Evolutionary conservation across 2,113 vertebrate genomes (phyloP).

Genomic region (Catharus bicknelli): DNA sequence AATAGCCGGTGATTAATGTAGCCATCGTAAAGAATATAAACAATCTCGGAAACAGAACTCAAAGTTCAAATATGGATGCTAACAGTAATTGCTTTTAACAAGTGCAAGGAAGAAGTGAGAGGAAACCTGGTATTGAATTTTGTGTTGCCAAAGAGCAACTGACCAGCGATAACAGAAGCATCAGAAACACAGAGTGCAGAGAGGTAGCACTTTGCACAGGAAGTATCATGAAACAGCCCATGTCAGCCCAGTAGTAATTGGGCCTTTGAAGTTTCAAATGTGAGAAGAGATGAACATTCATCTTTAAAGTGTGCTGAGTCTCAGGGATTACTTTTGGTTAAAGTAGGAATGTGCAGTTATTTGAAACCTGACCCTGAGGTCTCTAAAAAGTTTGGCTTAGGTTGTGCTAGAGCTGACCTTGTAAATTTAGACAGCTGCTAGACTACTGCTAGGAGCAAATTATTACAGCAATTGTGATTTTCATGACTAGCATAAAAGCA

Average conservation of each 20-base stretch:
- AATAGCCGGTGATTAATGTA: conserved; percentile 61
- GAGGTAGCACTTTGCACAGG: conserved; percentile 65
- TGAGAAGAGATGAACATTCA: conserved; percentile 73
- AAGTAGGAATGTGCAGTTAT: conserved; percentile 75
- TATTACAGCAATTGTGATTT: conserved; percentile 66
- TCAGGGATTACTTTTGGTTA: conserved; percentile 74
- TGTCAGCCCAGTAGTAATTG: conserved; percentile 64
- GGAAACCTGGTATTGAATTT: conserved; percentile 41
- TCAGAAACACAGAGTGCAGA: conserved; percentile 19
- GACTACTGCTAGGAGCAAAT: conserved; percentile 72
- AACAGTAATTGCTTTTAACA: conserved; percentile 72
- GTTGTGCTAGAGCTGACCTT: conserved; percentile 72
- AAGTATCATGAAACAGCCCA: conserved; percentile 69
- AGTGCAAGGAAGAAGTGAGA: conserved; percentile 54
- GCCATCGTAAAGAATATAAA: conserved; percentile 50
- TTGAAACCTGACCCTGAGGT: conserved; percentile 77
- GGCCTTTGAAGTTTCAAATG: conserved; percentile 75
- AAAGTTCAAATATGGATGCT: conserved; percentile 47
- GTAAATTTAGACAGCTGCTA: conserved; percentile 80
- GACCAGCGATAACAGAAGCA: conserved; percentile 36
- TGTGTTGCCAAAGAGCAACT: conserved; percentile 47
- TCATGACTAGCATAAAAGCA: conserved; percentile 56
- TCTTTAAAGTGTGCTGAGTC: conserved; percentile 70
- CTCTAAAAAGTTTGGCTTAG: conserved; percentile 69
- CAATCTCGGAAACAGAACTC: conserved; percentile 46